These are phyloP conservation scores for Eilema depressum DNA, from an alignment of 2,888 invertebrate genomes.

Conservation along the genomic window DNA sequence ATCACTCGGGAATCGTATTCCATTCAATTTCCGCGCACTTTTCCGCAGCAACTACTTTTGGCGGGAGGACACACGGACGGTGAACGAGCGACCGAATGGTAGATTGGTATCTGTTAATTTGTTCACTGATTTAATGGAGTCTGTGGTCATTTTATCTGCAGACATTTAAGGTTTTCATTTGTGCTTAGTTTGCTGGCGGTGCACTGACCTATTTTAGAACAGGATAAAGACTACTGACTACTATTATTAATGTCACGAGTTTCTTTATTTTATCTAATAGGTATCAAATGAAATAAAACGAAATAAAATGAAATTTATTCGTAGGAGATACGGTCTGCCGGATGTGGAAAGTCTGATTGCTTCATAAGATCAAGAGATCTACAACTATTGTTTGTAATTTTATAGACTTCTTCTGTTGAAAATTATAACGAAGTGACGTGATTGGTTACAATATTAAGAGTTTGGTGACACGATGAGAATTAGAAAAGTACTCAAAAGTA, in stretches of 20 bases:
- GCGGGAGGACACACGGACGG: slow-evolving; percentile 30
- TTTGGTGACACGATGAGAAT: too few species aligned
- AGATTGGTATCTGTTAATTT: slow-evolving; percentile 52
- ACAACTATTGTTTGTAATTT: too few species aligned
- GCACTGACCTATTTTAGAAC: slow-evolving; percentile 5
- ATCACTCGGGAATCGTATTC: slow-evolving; percentile 61
- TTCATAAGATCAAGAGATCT: too few species aligned
- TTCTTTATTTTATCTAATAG: not conserved
- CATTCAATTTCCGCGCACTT: slow-evolving; percentile 74
- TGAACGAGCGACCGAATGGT: slow-evolving; percentile 34
- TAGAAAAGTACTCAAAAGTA: too few species aligned
- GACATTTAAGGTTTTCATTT: slow-evolving; percentile 13
- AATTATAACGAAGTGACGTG: too few species aligned
- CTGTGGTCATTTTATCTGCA: slow-evolving; percentile 20
- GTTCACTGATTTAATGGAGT: slow-evolving; percentile 42
- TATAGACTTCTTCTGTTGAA: too few species aligned
- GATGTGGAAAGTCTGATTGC: too few species aligned
- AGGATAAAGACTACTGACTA: not conserved
- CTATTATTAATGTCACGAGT: not conserved
- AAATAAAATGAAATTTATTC: too few species aligned
- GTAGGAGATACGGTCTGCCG: too few species aligned
- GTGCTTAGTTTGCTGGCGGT: not conserved
- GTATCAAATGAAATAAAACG: too few species aligned
- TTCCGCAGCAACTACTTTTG: slow-evolving; percentile 51
- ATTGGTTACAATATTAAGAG: too few species aligned